Evolutionary conservation across 2,888 invertebrate genomes (phyloP).

Genomic region (Folsomia candida): DNA sequence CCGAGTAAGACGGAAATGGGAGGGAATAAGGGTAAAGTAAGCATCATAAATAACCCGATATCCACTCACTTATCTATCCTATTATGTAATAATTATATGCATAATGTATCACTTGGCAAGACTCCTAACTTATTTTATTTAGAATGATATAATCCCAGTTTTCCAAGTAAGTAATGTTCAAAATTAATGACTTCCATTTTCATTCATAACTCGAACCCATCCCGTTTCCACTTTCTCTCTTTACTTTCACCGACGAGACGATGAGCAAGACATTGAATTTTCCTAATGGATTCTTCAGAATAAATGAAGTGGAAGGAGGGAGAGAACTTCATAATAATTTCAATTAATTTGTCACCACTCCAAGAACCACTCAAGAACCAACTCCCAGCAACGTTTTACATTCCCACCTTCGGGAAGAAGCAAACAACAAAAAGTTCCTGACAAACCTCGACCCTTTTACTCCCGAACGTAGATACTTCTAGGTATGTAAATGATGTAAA

Average conservation of each 20-base stretch:
- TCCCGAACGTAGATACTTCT: not conserved
- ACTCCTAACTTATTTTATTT: too few species aligned
- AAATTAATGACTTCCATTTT: not conserved
- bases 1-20: not conserved
- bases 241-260: too few species aligned
- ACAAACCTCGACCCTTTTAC: not conserved
- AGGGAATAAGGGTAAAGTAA: not conserved
- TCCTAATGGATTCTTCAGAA: not conserved
- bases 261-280: not conserved
- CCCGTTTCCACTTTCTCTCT: too few species aligned
- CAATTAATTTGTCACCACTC: constrained; percentile 4
- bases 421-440: not conserved
- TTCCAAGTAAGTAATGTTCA: too few species aligned
- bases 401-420: not conserved
- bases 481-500: not conserved
- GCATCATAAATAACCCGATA: too few species aligned
- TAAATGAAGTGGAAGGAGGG: not conserved
- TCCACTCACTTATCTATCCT: too few species aligned
- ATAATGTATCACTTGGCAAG: too few species aligned
- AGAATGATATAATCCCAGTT: too few species aligned
- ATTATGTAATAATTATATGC: too few species aligned
- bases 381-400: not conserved
- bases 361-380: not conserved
- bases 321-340: not conserved
- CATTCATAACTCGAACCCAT: not conserved